Evolutionary conservation across 1,140 invertebrate genomes (phyloP), one percentile per base, ranked within the genome.

Genomic region (Ectropis grisescens): DNA sequence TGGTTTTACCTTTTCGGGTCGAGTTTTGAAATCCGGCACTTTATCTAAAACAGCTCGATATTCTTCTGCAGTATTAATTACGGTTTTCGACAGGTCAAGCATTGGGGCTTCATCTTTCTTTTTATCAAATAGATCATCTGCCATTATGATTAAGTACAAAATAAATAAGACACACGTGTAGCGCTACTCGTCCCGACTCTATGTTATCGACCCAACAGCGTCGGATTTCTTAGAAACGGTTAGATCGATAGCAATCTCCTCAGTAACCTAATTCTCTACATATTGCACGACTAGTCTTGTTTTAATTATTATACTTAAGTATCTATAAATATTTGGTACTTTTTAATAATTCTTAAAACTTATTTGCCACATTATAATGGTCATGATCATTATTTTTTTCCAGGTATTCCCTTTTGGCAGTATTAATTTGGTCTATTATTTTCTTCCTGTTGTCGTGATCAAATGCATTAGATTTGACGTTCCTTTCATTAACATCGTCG

Each of bases 1-100:
- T 32, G n/a, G n/a, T 11, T 2, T 32, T 79, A 92, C 90, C 84
- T 94, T 95, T 75, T 96, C 93, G 0, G 92, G 87, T 49, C 92
- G 88, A 31, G 95, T 94, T 80, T 93, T 94, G 55, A 92, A 95
- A 58, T 97, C 94, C 0, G 93, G 93, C 12, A 95, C 90, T 76
- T 92, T 92, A 47, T 95, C 92, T 51, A 93, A 84, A 12, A 94
- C 84, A 33, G 88, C 87, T 46, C 90, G 87, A 49, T 94, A 93
- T 59, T 96, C 93, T 55, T 95, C 93, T 42, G 89, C 87, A 10
- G 87, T 88, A 44, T 88, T 91, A 23, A 86, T 87, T 2, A 89
- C 88, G n/a, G 87, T 86, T 70, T 91, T 91, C 31, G 91, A 93
- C 33, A 96, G 85, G 78, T 96, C 94, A 2, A 95, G 83, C 41